Evolutionary conservation across 2,888 invertebrate species (phyloP).

Genomic region (Peribatodes rhomboidaria): DNA sequence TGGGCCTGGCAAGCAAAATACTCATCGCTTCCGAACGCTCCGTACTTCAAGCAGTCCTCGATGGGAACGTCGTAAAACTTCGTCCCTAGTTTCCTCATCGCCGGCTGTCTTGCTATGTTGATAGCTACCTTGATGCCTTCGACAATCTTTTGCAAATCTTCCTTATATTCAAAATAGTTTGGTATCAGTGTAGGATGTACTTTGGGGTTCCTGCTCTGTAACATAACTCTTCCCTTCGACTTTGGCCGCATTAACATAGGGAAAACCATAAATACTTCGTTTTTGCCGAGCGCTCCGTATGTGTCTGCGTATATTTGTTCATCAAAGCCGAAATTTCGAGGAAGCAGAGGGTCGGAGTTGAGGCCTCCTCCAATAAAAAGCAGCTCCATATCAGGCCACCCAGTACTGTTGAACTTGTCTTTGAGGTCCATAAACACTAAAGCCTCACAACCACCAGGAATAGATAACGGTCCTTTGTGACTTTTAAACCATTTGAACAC

Average conservation of each 20-base stretch:
- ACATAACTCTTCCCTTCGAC: conserved; percentile 89
- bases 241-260: conserved; percentile 91
- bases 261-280: conserved; percentile 85
- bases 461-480: conserved; percentile 86
- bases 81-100: conserved; percentile 87
- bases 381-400: conserved; percentile 89
- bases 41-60: conserved; percentile 85
- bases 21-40: conserved; percentile 87
- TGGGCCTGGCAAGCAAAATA: conserved; percentile 90
- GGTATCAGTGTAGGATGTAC: conserved; percentile 91
- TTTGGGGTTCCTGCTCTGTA: conserved; percentile 90
- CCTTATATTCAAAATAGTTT: conserved; percentile 90
- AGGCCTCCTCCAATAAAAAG: conserved; percentile 87
- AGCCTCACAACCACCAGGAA: conserved; percentile 90
- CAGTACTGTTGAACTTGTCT: conserved; percentile 82
- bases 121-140: conserved; percentile 88
- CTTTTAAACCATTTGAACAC: conserved; percentile 85
- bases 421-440: conserved; percentile 88
- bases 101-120: conserved; percentile 85
- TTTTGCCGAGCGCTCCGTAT: conserved; percentile 71
- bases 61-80: conserved; percentile 87
- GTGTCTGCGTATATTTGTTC: conserved; percentile 75
- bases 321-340: conserved; percentile 85
- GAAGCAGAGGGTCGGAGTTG: conserved; percentile 76
- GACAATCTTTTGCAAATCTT: conserved; percentile 89